phyloP scores from a whole-genome alignment of 1,140 invertebrate species.

The Gonatopus flavifemur region DNA sequence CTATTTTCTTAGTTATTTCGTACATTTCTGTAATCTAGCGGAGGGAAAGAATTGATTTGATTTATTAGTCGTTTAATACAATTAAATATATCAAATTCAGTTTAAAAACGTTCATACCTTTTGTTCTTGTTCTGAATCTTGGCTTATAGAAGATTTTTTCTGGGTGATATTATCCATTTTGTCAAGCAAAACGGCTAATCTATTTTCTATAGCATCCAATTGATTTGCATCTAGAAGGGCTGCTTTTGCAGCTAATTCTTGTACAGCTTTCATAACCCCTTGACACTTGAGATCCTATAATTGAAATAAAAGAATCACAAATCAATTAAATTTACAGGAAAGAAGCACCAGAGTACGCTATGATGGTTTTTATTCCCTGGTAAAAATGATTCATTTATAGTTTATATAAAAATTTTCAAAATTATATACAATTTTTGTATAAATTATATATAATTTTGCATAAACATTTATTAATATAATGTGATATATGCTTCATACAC shows the following conservation, averaged over 20 bases:
- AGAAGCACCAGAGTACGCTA: too few relatives aligned
- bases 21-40: conserved; percentile 84
- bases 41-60: conserved; percentile 53
- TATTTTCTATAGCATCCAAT: conserved; percentile 79
- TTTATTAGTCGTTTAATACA: too few relatives aligned
- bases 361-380: too few relatives aligned
- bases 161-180: conserved; percentile 77
- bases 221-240: conserved; percentile 79
- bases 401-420: too few relatives aligned
- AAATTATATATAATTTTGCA: conserved; percentile 12
- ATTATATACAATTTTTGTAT: too few relatives aligned
- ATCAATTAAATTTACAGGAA: too few relatives aligned
- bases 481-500: neutral
- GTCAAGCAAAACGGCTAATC: conserved; percentile 70
- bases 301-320: too few relatives aligned
- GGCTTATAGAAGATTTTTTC: conserved; percentile 64
- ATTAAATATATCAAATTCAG: neutral
- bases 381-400: too few relatives aligned
- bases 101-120: conserved; percentile 61
- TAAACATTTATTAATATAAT: neutral
- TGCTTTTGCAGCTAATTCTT: conserved; percentile 73
- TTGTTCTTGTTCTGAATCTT: conserved; percentile 75
- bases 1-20: conserved; percentile 82
- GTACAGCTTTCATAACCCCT: conserved; percentile 69
- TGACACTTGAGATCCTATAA: conserved; percentile 41